phyloP scores from a whole-genome alignment of 2,113 vertebrate genomes.

The Clinocottus analis region DNA sequence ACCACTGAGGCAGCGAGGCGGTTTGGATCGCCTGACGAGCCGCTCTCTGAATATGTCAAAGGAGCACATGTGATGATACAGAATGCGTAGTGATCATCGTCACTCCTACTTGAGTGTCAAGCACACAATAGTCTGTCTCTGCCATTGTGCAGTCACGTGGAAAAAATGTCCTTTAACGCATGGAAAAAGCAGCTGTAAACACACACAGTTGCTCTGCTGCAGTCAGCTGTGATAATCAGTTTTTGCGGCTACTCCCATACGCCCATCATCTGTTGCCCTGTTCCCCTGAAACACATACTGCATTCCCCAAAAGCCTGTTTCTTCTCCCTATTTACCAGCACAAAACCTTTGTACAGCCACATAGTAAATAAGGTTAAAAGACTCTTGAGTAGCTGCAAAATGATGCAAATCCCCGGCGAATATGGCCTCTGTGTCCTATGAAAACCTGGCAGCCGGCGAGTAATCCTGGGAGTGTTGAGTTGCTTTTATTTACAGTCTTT shows the following conservation, averaged over 20 bases:
- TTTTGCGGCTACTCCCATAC: too few species aligned
- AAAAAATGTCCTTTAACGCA: slow-evolving; percentile 30
- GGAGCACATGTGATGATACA: background rate
- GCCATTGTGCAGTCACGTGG: background rate
- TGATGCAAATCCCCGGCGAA: slow-evolving; percentile 2
- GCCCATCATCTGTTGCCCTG: slow-evolving; percentile 2
- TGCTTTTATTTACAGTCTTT: slow-evolving; percentile 6
- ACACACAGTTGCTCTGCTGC: slow-evolving; percentile 2
- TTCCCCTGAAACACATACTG: slow-evolving; percentile 25
- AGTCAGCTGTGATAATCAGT: slow-evolving; percentile 32
- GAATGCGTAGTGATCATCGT: slow-evolving; percentile 1
- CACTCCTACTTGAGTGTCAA: slow-evolving; percentile 9
- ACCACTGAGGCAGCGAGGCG: slow-evolving; percentile 7
- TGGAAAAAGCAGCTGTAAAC: background rate
- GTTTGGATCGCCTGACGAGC: slow-evolving; percentile 10
- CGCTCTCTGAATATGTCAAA: background rate
- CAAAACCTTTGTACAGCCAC: background rate
- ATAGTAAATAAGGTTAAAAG: background rate
- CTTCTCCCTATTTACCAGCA: slow-evolving; percentile 4
- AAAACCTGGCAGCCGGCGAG: background rate
- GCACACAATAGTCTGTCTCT: too few species aligned
- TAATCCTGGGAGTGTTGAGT: slow-evolving; percentile 6
- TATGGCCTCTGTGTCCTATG: background rate
- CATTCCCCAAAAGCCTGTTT: slow-evolving; percentile 2
- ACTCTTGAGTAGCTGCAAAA: background rate